Percentiles rank a stretch among this genome's conserved stretches.
Evolutionary conservation across 2,888 invertebrate genomes (phyloP).

Genomic region (Sphinx pinastri): DNA sequence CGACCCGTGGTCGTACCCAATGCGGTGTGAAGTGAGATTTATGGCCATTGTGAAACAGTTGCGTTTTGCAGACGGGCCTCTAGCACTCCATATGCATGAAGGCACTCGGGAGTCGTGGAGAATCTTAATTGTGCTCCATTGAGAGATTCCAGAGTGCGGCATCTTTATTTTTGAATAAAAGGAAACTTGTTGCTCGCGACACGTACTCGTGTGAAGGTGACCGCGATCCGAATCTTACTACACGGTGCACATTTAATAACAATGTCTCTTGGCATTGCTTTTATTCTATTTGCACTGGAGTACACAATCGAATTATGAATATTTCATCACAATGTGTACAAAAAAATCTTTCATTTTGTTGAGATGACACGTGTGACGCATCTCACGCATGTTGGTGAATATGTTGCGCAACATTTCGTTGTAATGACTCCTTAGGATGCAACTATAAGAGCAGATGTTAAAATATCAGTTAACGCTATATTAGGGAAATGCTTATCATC

Average conservation of each 20-base stretch:
- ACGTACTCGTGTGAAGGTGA: slow-evolving; percentile 46
- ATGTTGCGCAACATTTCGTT: background rate
- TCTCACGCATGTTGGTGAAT: background rate
- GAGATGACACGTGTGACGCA: background rate
- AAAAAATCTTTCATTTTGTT: background rate
- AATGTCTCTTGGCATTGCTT: slow-evolving; percentile 53
- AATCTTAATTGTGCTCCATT: slow-evolving; percentile 81
- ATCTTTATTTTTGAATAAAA: slow-evolving; percentile 71
- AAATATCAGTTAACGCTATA: background rate
- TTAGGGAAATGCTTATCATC: background rate
- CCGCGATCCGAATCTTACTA: slow-evolving; percentile 57
- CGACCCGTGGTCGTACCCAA: slow-evolving; percentile 48
- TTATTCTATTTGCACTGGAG: slow-evolving; percentile 33
- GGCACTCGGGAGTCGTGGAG: slow-evolving; percentile 61
- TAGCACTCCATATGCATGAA: slow-evolving; percentile 63
- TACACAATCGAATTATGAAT: background rate
- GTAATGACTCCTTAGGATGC: background rate
- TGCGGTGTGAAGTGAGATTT: slow-evolving; percentile 71
- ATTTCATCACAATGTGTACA: background rate
- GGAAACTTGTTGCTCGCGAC: slow-evolving; percentile 66
- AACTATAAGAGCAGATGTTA: too few species aligned
- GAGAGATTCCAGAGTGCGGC: slow-evolving; percentile 65
- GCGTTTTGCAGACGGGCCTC: slow-evolving; percentile 55
- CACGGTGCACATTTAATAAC: slow-evolving; percentile 44
- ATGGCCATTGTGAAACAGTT: slow-evolving; percentile 66